Percentiles rank a stretch among this genome's conserved stretches.
phyloP scores from a whole-genome alignment of 1,140 invertebrate genomes.

The Drosophila pandora region DNA sequence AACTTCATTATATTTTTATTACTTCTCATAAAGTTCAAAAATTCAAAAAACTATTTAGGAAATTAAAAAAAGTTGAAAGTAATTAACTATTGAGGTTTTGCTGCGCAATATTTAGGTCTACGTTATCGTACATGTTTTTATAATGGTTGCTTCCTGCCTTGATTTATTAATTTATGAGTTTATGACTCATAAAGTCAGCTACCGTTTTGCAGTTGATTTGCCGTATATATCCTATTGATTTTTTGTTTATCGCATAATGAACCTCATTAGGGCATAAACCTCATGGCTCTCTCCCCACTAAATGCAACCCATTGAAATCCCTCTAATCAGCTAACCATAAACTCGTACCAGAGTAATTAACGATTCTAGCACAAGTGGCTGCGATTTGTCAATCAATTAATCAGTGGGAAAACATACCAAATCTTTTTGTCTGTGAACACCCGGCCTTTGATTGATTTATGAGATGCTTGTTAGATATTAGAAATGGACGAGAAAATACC shows the following conservation, averaged over 20 bases:
- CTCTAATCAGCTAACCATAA: not conserved
- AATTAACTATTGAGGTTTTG: too few relatives aligned
- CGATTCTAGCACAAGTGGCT: constrained; percentile 13
- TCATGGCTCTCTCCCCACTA: not conserved
- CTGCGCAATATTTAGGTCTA: too few relatives aligned
- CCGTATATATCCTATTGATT: not conserved
- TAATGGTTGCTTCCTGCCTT: not conserved
- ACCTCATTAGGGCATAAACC: constrained; percentile 13
- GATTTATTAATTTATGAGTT: not conserved
- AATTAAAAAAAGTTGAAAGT: not conserved
- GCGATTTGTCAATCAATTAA: constrained; percentile 48
- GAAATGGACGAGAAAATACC: constrained; percentile 5
- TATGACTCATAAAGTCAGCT: not conserved
- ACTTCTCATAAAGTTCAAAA: not conserved
- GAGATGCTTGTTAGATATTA: constrained; percentile 29
- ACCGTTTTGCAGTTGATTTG: not conserved
- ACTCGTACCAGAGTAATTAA: constrained; percentile 8
- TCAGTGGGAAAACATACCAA: constrained; percentile 27
- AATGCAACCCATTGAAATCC: constrained; percentile 26
- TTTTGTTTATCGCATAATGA: constrained; percentile 21
- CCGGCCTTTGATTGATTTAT: constrained; percentile 37
- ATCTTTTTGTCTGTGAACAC: constrained; percentile 11
- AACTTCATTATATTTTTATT: not conserved
- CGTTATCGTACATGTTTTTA: not conserved
- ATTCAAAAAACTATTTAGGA: not conserved